Evolutionary conservation across 1,140 invertebrate genomes (phyloP), one percentile per base, ranked within the genome.

Genomic region (Metaphire vulgaris): DNA sequence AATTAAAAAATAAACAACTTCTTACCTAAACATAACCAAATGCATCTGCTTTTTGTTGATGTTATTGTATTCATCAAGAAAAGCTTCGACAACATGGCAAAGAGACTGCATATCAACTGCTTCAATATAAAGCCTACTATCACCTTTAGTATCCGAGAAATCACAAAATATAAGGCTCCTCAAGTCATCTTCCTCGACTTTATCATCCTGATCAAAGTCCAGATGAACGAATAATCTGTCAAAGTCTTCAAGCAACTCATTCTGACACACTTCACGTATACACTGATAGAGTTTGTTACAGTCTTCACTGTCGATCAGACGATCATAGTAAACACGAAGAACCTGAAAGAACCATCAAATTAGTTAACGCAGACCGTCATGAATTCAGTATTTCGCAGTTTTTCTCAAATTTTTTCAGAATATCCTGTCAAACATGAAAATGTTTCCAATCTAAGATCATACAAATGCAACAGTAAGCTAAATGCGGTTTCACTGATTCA

Each of bases 1-100:
- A 69, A 69, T 26, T 15, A 14, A 65, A 15, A 16, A 14, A 33
- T 16, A 29, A 72, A n/a, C 68, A 79, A 33, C 34, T 33, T 71
- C 33, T 78, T 86, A 92, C 92, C 91, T 92, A 84, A 97, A 98
- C 31, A 97, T 87, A 1, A 98, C 95, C 68, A 98, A 87, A 87
- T 95, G 94, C 95, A 98, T 97, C 0, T 95, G 95, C 82, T 97
- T 97, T 84, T 96, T 97, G 26, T 92, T 94, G 91, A 97, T 94
- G 77, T 95, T 93, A 84, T 98, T 98, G 81, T 92, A 97, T 83
- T 98, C 96, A 1, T 91, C 90, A 16, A 98, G 87, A 87, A 93
- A 97, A 0, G 90, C 90, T 82, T 97, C 95, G 0, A 95, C 93
- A n/a, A 95, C 92, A 0, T 89, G 88, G 79, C 91, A 90, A 66